Evolutionary conservation across 2,888 invertebrate genomes (phyloP), one percentile per base, ranked within the genome.

Genomic region (Hydraecia micacea): DNA sequence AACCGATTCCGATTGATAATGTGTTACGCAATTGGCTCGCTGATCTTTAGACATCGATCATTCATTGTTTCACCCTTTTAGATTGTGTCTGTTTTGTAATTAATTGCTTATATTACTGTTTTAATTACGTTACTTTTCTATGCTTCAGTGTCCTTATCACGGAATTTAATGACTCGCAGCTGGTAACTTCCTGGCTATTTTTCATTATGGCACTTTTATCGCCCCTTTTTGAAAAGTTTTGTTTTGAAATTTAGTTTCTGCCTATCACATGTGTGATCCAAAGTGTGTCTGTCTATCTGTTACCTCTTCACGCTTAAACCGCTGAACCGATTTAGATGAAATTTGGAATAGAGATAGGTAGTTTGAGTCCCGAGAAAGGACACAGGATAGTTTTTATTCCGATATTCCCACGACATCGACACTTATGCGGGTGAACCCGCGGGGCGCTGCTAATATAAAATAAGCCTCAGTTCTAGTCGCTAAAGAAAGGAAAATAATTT

Each of bases 401-500:
- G 32, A 32, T 32, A 32, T 32, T 32, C 32, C 32, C 32, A 32
- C 32, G 32, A 3, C 3, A 3, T 32, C 32, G 32, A 32, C 32
- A 32, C 32, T 32, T 32, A 32, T 32, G 32, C 32, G 32, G 32
- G 32, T 32, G 32, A 32, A 32, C 32, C 32, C 32, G 32, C 32
- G 32, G 32, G 32, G 32, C 32, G 32, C 32, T 32, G 32, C 3
- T 32, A 32, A 3, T 66, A 67, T 69, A 72, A 60, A 74, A 77
- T 69, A 78, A 60, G 58, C 25, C n/a, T 42, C 25, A 13, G n/a
- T 36, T 60, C 46, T 49, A 76, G 63, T 63, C 72, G n/a, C 66
- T 71, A 74, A 32, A 85, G 75, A 79, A 75, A 77, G 28, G 82
- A 72, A 83, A 79, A 85, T 83, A 85, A 79, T 82, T 82, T 84